Base-by-base conservation (phyloP, 2,797 vertebrate genomes). In the Centroberyx gerrardi region DNA sequence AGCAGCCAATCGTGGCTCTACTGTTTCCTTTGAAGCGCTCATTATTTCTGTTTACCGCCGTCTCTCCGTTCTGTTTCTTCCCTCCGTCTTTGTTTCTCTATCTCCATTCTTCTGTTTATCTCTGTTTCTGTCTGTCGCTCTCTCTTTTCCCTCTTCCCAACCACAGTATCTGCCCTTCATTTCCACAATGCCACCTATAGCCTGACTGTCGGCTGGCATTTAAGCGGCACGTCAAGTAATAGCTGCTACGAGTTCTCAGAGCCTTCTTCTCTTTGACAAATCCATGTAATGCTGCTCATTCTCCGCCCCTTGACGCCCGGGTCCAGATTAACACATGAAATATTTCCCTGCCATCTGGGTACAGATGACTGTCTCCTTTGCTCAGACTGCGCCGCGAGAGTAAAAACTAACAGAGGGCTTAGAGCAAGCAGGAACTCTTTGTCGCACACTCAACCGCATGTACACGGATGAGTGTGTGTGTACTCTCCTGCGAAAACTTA, bases 281-380 rank as follows among this genome's bases (percentile, higher is more conserved):
- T 73, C 51, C 38, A 28, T 40, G 5, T 29, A 44, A 65, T 14
- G 28, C 18, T 48, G 17, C 38, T 72, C 31, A 40, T 44, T 62
- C 51, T 33, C 31, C 46, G 48, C 28, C 33, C n/a, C 63, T 22
- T 8, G 33, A 55, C 22, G n/a, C 31, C 18, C 22, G 17, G 15
- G 8, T 54, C 29, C 40, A 22, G 27, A 58, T 36, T 56, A 33
- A 62, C 52, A 79, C 71, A 67, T 46, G 1, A 53, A 48, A 18
- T 40, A 54, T 65, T 62, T 83, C 51, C 1, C 51, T 65, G 31
- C 13, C 61, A 72, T 73, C 60, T 74, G 51, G 48, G 68, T 8
- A 31, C 27, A 38, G 33, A 48, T 13, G 27, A 6, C n/a, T 60
- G 53, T 62, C 70, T 40, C 48, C 55, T 52, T 74, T 62, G 51